These are phyloP conservation scores for Bicyclus anynana DNA, from an alignment of 1,140 invertebrate genomes.

Conservation along the genomic window DNA sequence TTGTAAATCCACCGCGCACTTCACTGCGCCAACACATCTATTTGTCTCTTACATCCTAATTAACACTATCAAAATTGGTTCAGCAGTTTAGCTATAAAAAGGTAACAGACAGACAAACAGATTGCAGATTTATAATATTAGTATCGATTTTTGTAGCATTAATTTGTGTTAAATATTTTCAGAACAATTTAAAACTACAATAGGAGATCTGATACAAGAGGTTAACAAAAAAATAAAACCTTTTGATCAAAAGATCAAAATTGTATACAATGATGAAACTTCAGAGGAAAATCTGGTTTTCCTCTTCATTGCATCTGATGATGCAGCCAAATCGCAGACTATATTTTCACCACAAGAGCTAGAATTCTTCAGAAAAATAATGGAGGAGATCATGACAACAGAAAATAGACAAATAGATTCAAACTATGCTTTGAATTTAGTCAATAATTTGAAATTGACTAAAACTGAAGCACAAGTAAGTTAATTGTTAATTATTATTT, in stretches of 20 bases:
- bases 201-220: conserved; percentile 42
- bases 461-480: conserved; percentile 57
- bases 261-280: conserved; percentile 54
- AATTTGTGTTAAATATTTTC: background rate
- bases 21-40: too few relatives aligned
- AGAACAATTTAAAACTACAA: background rate
- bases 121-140: too few relatives aligned
- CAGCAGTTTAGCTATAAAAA: too few relatives aligned
- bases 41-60: too few relatives aligned
- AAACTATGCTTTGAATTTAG: conserved; percentile 56
- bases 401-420: conserved; percentile 55
- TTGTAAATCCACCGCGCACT: too few relatives aligned
- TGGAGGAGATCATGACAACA: conserved; percentile 59
- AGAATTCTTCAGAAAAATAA: conserved; percentile 55
- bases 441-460: conserved; percentile 47
- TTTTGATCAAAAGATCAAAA: conserved; percentile 56
- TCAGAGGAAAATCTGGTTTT: conserved; percentile 56
- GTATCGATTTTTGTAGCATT: too few relatives aligned
- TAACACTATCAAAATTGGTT: too few relatives aligned
- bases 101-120: too few relatives aligned
- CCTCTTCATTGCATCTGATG: conserved; percentile 53
- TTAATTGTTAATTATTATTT: too few relatives aligned
- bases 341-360: conserved; percentile 47
- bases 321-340: conserved; percentile 58
- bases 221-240: conserved; percentile 59